Evolutionary conservation across 2,888 invertebrate genomes (phyloP), one percentile per base, ranked within the genome.

Genomic region (Nomada lathburiana): DNA sequence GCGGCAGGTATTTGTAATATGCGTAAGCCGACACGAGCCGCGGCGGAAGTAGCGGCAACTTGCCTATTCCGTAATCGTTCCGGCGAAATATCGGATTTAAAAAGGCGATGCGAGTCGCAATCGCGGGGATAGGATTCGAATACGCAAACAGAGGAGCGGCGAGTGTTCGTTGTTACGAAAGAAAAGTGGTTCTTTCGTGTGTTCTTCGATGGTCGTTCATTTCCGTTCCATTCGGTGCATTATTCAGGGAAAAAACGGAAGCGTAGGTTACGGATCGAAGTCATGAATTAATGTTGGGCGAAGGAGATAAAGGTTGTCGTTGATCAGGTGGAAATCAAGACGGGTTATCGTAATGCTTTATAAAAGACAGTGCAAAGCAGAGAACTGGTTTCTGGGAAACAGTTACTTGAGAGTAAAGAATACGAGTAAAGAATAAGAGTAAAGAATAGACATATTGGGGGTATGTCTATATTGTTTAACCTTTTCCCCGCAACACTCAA

Each of bases 11-110:
- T 47, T 36, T 36, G 36, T 36, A 36, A 36, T 36, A 36, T 36
- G 47, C 44, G 11, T 55, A 23, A 57, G 23, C 60, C 53, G 42
- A 16, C n/a, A 16, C 52, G 23, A n/a, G 63, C 18, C 13, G 20
- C 26, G 13, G 53, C 29, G 18, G 18, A 60, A 53, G 50, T 52
- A 16, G 67, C 29, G 29, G 59, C 13, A 75, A 60, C 62, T 75
- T 26, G n/a, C 26, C 42, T 44, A 44, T 20, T 76, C 60, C 44
- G 52, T 71, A 76, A 76, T 71, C 44, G 62, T 71, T 53, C 50
- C 5, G 20, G 42, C 18, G 29, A 29, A 62, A 36, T 20, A 44
- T 70, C 16, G 50, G 70, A 52, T 60, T 60, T 50, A 62, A 36
- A 62, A 52, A 10, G 23, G 13, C n/a, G 65, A 65, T 20, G 44